Evolutionary conservation across 2,888 invertebrate genomes (phyloP).

Genomic region (Epiblema foenella): DNA sequence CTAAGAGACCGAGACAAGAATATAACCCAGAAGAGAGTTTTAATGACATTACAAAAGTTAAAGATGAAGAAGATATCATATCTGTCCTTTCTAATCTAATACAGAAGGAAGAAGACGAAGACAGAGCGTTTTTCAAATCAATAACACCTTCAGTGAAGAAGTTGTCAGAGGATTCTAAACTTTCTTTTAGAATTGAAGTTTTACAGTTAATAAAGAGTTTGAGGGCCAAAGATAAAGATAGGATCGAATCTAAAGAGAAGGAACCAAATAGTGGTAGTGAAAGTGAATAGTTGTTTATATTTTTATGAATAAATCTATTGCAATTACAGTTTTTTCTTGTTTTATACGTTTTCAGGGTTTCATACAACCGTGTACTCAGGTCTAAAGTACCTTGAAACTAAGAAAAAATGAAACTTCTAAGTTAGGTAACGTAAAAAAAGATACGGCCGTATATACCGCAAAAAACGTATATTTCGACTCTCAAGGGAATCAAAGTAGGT

Average conservation of each 20-base stretch:
- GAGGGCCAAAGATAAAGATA: slow-evolving; percentile 53
- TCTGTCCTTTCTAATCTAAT: slow-evolving; percentile 62
- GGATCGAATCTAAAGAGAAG: slow-evolving; percentile 7
- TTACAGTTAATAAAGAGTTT: slow-evolving; percentile 63
- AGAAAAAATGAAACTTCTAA: too few species aligned
- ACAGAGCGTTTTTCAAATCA: slow-evolving; percentile 71
- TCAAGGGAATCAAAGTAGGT: too few species aligned
- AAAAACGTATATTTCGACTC: too few species aligned
- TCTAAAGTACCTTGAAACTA: too few species aligned
- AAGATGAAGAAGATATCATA: slow-evolving; percentile 53
- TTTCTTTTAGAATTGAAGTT: slow-evolving; percentile 68
- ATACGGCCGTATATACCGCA: too few species aligned
- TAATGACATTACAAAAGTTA: slow-evolving; percentile 24
- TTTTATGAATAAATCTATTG: slow-evolving; percentile 4
- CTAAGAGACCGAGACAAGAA: slow-evolving; percentile 46
- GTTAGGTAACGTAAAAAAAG: too few species aligned
- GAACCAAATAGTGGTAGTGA: slow-evolving; percentile 30
- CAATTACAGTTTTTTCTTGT: background rate
- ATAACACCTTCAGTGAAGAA: slow-evolving; percentile 67
- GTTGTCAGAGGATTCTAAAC: slow-evolving; percentile 61
- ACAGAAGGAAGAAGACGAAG: slow-evolving; percentile 71
- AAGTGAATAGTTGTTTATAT: slow-evolving; percentile 26
- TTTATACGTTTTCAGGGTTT: too few species aligned
- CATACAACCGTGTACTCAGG: too few species aligned
- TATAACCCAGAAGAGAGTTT: slow-evolving; percentile 22